Base-by-base conservation (phyloP, 2,888 invertebrate species). In the Artemia sinica region DNA sequence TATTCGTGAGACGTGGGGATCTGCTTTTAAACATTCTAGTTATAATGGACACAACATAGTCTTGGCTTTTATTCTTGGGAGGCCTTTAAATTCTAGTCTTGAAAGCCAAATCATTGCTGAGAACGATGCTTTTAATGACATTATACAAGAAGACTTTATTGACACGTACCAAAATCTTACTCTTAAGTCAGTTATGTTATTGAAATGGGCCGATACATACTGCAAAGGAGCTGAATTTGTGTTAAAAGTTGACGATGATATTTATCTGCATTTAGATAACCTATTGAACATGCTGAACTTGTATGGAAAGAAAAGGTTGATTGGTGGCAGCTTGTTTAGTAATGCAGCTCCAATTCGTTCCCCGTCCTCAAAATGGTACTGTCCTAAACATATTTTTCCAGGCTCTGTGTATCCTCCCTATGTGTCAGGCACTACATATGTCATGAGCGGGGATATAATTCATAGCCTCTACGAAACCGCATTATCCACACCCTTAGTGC, bases 101-200 rank as follows among this genome's bases (percentile, higher is more conserved):
- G 81, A 88, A 80, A 80, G 79, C 71, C 81, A 81, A 70, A 82
- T 89, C 49, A 80, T 82, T 66, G 82, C 83, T 65, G 90, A 91
- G 76, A 84, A 82, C 41, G 80, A 82, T 3, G 80, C 80, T 68
- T 85, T 85, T 75, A 84, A 85, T 28, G 91, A 91, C 77, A 82
- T 91, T 12, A 85, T 91, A 68, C 89, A 91, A 77, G 90, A 90
- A 76, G 84, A 84, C 65, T 91, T 91, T 76, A 77, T 86, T 58
- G 91, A 91, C 77, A 85, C 88, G 0, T 91, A 91, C 76, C 88
- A 90, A 77, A 91, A 91, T 81, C 80, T 91, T 72, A 91, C 91
- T 0, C 75, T 91, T 48, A 91, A 91, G 76, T 87, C 89, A 66
- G 84, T 89, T 12, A 86, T 89, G 84, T 84, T 91, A 81, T 76